Base-by-base conservation (phyloP, 2,888 invertebrate species). In the Psylliodes chrysocephalus region DNA sequence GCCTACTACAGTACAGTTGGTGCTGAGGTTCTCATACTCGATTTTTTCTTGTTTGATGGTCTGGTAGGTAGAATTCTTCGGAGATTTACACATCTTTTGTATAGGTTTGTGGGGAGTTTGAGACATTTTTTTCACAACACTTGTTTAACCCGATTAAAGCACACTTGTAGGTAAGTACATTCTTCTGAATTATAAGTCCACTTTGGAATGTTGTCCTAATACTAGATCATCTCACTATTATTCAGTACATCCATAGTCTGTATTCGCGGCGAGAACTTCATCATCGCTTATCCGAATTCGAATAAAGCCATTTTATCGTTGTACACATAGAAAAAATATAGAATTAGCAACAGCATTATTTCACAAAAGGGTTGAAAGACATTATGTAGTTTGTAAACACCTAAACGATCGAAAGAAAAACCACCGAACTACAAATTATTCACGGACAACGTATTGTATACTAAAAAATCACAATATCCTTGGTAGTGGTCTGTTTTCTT, bases 41-140 rank as follows among this genome's bases (percentile, higher is more conserved):
- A 80, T 80, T 65, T 80, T 81, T 42, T 81, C 79, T 52, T 75
- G 74, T 57, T 75, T 74, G 60, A 73, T 71, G 60, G 64, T 57
- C 62, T 75, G 77, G 64, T 74, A 77, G 64, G 70, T 75, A 18
- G 75, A 70, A 75, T 74, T 81, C 75, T 83, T 83, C 67, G 82
- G 83, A 68, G 82, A 82, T 74, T 82, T 83, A 76, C 83, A 83
- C 83, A 83, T 83, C 75, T 83, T 83, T 72, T 78, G 78, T 71
- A 76, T 71, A 61, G 77, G 70, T 68, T 80, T 80, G 69, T 77
- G 77, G 51, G 79, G 79, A 73, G 74, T 78, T 70, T 81, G 81
- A 81, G 82, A 82, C 82, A 82, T 82, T 75, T 79, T 81, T 78
- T 67, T 56, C 71, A 74, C 72, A 68, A 71, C 72, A 72, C 74